Conservation (phyloP, 1,140 invertebrate species). For the Euwallacea similis region DNA sequence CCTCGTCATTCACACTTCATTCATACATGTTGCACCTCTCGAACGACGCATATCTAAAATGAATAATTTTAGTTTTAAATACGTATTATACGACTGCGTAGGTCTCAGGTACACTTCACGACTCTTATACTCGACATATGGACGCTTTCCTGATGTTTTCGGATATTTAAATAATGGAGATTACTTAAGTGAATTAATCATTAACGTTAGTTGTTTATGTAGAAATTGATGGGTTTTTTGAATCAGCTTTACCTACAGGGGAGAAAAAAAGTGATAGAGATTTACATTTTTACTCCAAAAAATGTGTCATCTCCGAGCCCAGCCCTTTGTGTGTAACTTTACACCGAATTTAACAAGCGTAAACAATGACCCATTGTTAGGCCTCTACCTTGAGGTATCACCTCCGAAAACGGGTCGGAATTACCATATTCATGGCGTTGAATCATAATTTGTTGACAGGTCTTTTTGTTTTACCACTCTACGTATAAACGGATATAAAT, state of each 20-base stretch:
- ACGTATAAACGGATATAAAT: slow-evolving; percentile 7
- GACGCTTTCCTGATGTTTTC: neutral
- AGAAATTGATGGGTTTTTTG: neutral
- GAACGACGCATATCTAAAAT: slow-evolving; percentile 9
- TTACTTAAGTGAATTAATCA: neutral
- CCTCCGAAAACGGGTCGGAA: slow-evolving; percentile 26
- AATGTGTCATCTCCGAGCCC: slow-evolving; percentile 3
- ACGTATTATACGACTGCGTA: slow-evolving; percentile 9
- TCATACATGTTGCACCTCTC: slow-evolving; percentile 11
- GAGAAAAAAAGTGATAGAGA: neutral
- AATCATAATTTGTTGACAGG: slow-evolving; percentile 32
- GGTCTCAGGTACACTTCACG: slow-evolving; percentile 19
- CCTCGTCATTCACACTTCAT: slow-evolving; percentile 15
- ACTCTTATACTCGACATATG: slow-evolving; percentile 20
- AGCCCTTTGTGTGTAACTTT: slow-evolving; percentile 25
- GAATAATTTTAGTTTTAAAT: slow-evolving; percentile 17
- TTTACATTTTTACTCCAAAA: neutral
- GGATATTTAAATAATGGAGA: neutral
- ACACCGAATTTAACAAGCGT: slow-evolving; percentile 25
- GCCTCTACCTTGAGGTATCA: slow-evolving; percentile 28
- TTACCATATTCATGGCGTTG: slow-evolving; percentile 27
- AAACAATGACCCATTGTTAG: slow-evolving; percentile 37
- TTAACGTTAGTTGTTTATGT: neutral
- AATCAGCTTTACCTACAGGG: neutral
- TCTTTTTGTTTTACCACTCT: slow-evolving; percentile 23